Base-by-base conservation (phyloP, 1,140 invertebrate genomes). In the Bombus waltoni region DNA sequence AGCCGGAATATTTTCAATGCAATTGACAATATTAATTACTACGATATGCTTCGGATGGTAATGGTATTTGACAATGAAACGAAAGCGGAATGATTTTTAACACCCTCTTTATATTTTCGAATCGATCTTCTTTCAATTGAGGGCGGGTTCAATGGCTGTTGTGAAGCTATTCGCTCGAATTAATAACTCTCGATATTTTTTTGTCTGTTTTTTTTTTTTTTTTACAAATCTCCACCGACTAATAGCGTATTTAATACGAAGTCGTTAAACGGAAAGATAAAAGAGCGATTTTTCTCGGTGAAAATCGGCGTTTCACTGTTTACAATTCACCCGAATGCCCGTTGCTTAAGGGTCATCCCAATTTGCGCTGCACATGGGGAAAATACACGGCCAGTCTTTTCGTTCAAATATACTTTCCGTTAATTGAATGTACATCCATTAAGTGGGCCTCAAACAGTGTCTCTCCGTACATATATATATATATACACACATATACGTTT, bases 361-460 rank as follows among this genome's bases (percentile, higher is more conserved):
- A 44, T 78, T 84, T 71, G 13, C 18, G 57, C 35, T 15, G 32
- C 25, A 38, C 44, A n/a, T 2, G 28, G 35, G 0, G 35, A 35
- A 22, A 70, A 53, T 62, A 68, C 73, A 47, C 35, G 13, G 5
- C 11, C 25, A 22, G 25, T 42, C 65, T 66, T 59, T 79, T 70
- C 82, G 66, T 62, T 79, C 40, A 79, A 79, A 79, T 32, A 84
- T 66, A 57, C 44, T 57, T 47, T 44, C 22, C 13, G 40, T 79
- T 84, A 79, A 84, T 79, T 59, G 66, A 84, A 84, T 70, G 66
- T 84, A 71, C 66, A 79, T 85, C 65, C 68, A 85, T 85, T 78
- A 79, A 85, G 25, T 35, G 25, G 40, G 77, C 25, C 18, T 71
- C 47, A n/a, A 80, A 79, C 68, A 42, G 28, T 25, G 35, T n/a